Evolutionary conservation across 2,888 invertebrate species (phyloP).

Genomic region (Saturnia pavonia): DNA sequence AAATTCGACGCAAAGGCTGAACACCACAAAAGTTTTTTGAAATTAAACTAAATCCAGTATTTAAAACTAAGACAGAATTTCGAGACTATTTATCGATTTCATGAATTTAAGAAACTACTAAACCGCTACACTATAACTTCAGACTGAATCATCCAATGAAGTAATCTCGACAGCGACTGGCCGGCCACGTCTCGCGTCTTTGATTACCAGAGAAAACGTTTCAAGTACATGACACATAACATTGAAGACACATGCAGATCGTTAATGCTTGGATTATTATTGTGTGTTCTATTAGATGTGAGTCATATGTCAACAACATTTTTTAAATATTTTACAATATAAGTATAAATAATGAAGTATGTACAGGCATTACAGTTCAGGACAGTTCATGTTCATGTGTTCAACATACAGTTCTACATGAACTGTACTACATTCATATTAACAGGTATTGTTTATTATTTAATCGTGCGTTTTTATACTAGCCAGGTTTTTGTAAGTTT

Average conservation of each 20-base stretch:
- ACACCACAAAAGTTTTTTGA: too few relatives aligned
- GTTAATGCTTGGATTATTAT: background rate
- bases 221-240: background rate
- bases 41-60: background rate
- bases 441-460: too few relatives aligned
- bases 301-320: background rate
- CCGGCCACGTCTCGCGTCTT: slow-evolving; percentile 26
- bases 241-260: background rate
- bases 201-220: slow-evolving; percentile 9
- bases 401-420: too few relatives aligned
- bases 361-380: background rate
- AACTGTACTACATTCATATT: too few relatives aligned
- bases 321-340: background rate
- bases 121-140: background rate
- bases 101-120: background rate
- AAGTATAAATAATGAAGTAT: too few relatives aligned
- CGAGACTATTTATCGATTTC: background rate
- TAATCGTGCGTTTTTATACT: too few relatives aligned
- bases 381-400: too few relatives aligned
- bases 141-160: slow-evolving; percentile 21
- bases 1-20: too few relatives aligned
- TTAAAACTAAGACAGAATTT: background rate
- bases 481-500: too few relatives aligned
- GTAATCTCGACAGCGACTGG: slow-evolving; percentile 28
- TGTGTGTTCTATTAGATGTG: background rate